Base-by-base conservation (phyloP, 2,888 invertebrate genomes). In the Drosophila monieri region DNA sequence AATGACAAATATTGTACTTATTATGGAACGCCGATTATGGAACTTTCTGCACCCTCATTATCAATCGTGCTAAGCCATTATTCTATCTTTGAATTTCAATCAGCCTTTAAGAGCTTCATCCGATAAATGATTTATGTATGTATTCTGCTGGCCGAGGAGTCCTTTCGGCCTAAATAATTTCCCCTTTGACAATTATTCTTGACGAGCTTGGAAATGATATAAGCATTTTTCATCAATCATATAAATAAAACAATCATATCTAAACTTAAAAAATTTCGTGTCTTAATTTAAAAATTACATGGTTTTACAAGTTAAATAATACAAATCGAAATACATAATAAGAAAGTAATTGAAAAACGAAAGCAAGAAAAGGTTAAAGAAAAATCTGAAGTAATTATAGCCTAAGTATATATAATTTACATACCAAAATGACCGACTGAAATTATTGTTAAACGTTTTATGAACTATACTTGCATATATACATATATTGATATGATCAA, bases 401-500 rank as follows among this genome's bases (percentile, higher is more conserved):
- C 61, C 77, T 81, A 83, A 85, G 86, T 71, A 83, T 73, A 79
- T 81, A 73, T 85, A 81, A 83, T 76, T 77, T 85, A 85, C 72
- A 87, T 80, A 83, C 78, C 78, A 86, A 90, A 85, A 88, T 74
- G 90, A 89, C 85, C 88, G 90, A 90, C 90, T 86, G 89, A 88
- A 89, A 83, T 84, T 89, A 89, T 90, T 90, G 90, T 90, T 90
- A 90, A 89, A 88, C 81, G 86, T 86, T 89, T 79, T 81, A 79
- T 76, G 78, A 86, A 89, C 80, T 87, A 77, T 83, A 83, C 86
- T 86, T 86, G 86, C 80, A 84, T 78, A 72, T 73, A 78, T 66
- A 80, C 70, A 85, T 85, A 83, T 77, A 81, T 86, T 84, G 79
- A 88, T 85, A 87, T 85, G 88, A 87, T 88, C 88, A 87, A 80